Evolutionary conservation across 2,888 invertebrate species (phyloP), one percentile per base, ranked within the genome.

Genomic region (Hyles lineata): DNA sequence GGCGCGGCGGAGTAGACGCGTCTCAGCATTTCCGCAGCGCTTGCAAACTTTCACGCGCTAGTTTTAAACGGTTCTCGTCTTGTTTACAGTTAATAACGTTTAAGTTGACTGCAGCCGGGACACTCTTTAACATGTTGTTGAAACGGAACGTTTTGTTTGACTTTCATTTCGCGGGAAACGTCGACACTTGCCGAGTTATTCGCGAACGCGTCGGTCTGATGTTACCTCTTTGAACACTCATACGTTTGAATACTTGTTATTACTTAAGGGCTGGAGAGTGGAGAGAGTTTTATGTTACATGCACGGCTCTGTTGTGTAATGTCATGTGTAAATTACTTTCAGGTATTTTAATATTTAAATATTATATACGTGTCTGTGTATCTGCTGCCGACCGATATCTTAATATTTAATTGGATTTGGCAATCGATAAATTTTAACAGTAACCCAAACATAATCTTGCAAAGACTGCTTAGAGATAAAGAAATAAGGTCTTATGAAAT

Each of bases 51-150:
- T 23, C 67, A 43, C 67, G 67, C 67, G 43, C 43, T 67, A 67
- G 67, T 67, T 67, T 67, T 67, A 67, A 67, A 50, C 67, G 43
- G 67, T 67, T 67, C 61, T 61, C 67, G 67, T 67, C 67, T 67
- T 67, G 67, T 67, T 67, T 67, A 67, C 67, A 67, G 43, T 67
- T 67, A 67, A 67, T 67, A 67, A 67, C 50, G 67, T 67, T 67
- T 50, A 67, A 67, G 43, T 67, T 35, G 62, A 55, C 55, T 55
- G n/a, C 55, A 62, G 62, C 32, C 67, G 67, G 23, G 67, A 67
- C 67, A 67, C 23, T 67, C 50, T 67, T 67, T 67, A 67, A 67
- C 67, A 67, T 67, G 67, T 50, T 50, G 67, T 23, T 50, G 50
- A 61, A 61, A 61, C 29, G 25, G 60, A 50, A 23, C 67, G 43